Percentiles rank a stretch among this genome's conserved stretches.
These are phyloP conservation scores for Microctenopoma steveboyesi DNA, from an alignment of 2,797 vertebrate genomes.

Conservation along the genomic window DNA sequence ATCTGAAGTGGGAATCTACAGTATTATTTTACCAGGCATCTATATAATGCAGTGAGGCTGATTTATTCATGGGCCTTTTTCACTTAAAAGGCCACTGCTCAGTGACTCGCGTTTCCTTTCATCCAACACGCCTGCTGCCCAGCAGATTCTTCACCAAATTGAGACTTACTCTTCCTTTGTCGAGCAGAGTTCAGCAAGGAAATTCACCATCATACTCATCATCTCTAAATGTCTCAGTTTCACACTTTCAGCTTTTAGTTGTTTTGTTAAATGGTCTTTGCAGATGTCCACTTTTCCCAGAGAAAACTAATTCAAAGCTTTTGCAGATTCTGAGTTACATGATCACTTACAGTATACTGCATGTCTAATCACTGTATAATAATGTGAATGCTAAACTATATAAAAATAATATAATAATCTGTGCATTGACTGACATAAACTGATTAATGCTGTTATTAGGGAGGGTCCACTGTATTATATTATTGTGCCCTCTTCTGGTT, in stretches of 20 bases:
- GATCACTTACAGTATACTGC: neutral
- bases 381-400: neutral
- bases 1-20: slow-evolving; percentile 1
- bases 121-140: neutral
- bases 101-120: slow-evolving; percentile 37
- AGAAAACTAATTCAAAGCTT: slow-evolving; percentile 2
- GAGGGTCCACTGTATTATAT: slow-evolving; percentile 38
- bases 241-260: neutral
- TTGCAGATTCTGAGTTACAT: neutral
- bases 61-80: slow-evolving; percentile 45
- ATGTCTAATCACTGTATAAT: neutral
- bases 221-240: neutral
- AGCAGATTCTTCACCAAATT: slow-evolving; percentile 6
- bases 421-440: neutral
- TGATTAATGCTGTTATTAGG: neutral
- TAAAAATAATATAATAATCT: neutral
- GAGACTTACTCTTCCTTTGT: neutral
- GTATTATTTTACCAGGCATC: neutral
- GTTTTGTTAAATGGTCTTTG: neutral
- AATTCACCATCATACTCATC: neutral
- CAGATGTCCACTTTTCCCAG: neutral
- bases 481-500: slow-evolving; percentile 65
- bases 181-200: neutral
- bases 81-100: slow-evolving; percentile 48
- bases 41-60: slow-evolving; percentile 2